phyloP scores from a whole-genome alignment of 2,888 invertebrate genomes.

The Noctua pronuba region DNA sequence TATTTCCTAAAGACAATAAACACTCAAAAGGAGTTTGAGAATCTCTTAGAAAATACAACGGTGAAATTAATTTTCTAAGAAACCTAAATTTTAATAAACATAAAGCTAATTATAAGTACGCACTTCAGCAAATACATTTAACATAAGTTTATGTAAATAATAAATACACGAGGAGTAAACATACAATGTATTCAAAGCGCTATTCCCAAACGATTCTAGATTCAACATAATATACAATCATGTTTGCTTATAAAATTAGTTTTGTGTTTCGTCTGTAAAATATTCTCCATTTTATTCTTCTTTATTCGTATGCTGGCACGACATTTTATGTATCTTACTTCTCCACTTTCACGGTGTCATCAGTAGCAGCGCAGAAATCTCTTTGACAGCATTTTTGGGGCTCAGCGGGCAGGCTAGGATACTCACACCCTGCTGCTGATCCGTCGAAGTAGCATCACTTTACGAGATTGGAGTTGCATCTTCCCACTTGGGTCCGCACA shows the following conservation, averaged over 20 bases:
- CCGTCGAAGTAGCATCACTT: not conserved
- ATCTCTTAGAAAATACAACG: constrained; percentile 31
- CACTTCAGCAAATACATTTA: constrained; percentile 44
- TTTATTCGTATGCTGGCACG: not conserved
- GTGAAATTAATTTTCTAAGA: constrained; percentile 18
- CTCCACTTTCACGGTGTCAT: not conserved
- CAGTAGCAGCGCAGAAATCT: not conserved
- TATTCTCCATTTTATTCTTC: not conserved
- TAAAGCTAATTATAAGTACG: constrained; percentile 35
- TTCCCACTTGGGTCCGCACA: not conserved
- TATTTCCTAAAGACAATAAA: constrained; percentile 11
- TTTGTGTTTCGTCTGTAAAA: constrained; percentile 1
- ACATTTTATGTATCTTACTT: not conserved
- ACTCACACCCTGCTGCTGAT: not conserved
- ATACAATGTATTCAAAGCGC: constrained; percentile 33
- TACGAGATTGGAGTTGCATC: not conserved
- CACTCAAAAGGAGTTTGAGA: constrained; percentile 29
- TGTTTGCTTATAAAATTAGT: constrained; percentile 36
- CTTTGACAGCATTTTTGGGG: not conserved
- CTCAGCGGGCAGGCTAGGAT: not conserved
- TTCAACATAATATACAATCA: constrained; percentile 32
- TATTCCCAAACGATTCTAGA: constrained; percentile 40
- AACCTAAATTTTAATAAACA: constrained; percentile 39
- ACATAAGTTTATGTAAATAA: constrained; percentile 49
- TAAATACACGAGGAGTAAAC: constrained; percentile 33